phyloP scores from a whole-genome alignment of 2,797 vertebrate species.

The Lithobates pipiens region DNA sequence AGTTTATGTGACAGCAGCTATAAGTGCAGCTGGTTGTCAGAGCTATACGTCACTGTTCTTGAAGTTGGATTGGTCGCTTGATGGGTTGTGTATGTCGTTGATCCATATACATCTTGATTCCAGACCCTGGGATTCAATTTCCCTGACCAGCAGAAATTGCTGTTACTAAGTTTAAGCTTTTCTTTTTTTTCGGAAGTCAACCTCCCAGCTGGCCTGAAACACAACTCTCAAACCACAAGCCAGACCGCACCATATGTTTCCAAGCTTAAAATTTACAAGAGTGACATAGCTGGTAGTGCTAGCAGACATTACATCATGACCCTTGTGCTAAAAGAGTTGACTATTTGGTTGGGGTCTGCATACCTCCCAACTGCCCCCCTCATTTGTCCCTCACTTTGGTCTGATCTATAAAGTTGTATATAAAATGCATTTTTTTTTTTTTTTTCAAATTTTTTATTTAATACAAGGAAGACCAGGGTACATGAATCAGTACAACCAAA shows the following conservation, averaged over 20 bases:
- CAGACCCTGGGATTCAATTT: background rate
- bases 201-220: conserved; percentile 19
- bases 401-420: no score
- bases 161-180: conserved; percentile 16
- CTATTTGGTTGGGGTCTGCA: background rate
- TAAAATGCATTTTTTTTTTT: no score
- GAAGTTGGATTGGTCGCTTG: background rate
- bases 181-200: background rate
- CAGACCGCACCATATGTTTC: background rate
- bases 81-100: background rate
- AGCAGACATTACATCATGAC: background rate
- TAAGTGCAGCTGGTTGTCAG: background rate
- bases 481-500: no score
- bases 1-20: no score
- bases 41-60: background rate
- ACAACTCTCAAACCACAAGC: background rate
- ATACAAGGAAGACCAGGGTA: no score
- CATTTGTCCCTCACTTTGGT: no score
- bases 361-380: no score
- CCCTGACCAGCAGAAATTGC: background rate
- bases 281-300: background rate
- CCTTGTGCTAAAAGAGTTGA: background rate
- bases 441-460: no score
- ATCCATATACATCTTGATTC: background rate
- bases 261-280: background rate